phyloP scores from a whole-genome alignment of 92 coral and sea anemone species.

The Actinernus sp. region DNA sequence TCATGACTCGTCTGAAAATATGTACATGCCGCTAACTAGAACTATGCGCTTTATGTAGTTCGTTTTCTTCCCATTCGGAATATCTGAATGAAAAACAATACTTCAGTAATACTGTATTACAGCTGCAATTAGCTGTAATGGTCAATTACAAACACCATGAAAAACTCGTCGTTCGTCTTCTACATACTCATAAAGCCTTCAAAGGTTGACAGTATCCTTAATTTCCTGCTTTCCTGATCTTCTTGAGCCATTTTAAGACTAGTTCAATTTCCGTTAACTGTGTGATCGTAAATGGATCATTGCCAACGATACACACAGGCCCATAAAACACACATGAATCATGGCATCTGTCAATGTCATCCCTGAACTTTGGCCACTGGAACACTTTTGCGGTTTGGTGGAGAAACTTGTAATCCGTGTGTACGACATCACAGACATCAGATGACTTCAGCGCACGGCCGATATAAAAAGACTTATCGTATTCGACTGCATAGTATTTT shows the following conservation, averaged over 20 bases:
- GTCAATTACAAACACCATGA: too few relatives aligned
- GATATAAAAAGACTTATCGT: slow-evolving; percentile 38
- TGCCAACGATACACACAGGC: slow-evolving; percentile 21
- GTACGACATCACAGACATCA: neutral
- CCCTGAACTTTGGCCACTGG: slow-evolving; percentile 17
- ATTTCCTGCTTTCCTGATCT: too few relatives aligned
- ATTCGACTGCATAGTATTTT: slow-evolving; percentile 55
- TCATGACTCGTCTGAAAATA: too few relatives aligned
- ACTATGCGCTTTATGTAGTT: too few relatives aligned
- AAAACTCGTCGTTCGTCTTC: too few relatives aligned
- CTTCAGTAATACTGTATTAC: too few relatives aligned
- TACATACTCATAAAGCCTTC: too few relatives aligned
- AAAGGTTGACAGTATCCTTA: too few relatives aligned
- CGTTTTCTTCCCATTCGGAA: too few relatives aligned
- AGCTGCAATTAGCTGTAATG: too few relatives aligned
- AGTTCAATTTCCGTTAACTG: slow-evolving; percentile 36
- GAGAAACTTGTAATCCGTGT: slow-evolving; percentile 6
- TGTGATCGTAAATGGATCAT: slow-evolving; percentile 32
- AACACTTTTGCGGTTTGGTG: slow-evolving; percentile 6
- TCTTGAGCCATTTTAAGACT: slow-evolving; percentile 25
- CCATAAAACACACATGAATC: slow-evolving; percentile 36
- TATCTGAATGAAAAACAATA: too few relatives aligned
- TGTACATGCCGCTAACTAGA: too few relatives aligned
- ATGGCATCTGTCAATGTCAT: slow-evolving; percentile 18
- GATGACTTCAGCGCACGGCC: slow-evolving; percentile 24